These are phyloP conservation scores for Oncorhynchus kisutch DNA, from an alignment of 2,113 vertebrate species.

Conservation along the genomic window DNA sequence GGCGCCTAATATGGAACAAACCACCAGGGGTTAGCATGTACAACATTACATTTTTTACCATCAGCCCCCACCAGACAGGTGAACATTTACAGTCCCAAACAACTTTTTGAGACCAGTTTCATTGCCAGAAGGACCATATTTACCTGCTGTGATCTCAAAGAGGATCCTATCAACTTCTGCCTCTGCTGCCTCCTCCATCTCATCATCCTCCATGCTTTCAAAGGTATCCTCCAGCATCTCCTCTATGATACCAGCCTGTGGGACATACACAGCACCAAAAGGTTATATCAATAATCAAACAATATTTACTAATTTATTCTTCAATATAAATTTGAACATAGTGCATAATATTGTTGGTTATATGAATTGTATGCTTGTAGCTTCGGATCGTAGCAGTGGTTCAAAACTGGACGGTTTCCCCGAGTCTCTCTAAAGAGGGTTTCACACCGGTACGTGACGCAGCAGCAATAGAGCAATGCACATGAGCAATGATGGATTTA, in stretches of 20 bases:
- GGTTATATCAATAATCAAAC: background rate
- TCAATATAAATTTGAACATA: no score
- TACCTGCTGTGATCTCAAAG: constrained; percentile 97
- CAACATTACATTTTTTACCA: background rate
- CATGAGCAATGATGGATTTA: background rate
- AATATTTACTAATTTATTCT: background rate
- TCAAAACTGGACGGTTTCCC: no score
- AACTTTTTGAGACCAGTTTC: background rate
- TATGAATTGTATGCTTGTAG: no score
- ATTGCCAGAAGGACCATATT: constrained; percentile 2
- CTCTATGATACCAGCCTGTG: constrained; percentile 96
- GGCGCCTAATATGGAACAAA: constrained; percentile 77
- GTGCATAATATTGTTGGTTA: no score
- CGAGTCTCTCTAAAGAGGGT: no score
- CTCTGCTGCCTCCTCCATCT: constrained; percentile 96
- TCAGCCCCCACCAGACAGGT: background rate
- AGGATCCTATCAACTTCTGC: constrained; percentile 95
- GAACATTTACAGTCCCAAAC: background rate
- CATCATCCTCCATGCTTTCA: constrained; percentile 93
- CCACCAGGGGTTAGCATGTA: background rate
- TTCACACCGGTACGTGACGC: no score
- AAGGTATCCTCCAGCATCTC: constrained; percentile 98
- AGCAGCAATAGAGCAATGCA: no score
- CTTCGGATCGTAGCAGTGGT: no score
- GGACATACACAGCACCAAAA: background rate